Evolutionary conservation across 2,888 invertebrate genomes (phyloP).

Genomic region (Dryococelus australis): DNA sequence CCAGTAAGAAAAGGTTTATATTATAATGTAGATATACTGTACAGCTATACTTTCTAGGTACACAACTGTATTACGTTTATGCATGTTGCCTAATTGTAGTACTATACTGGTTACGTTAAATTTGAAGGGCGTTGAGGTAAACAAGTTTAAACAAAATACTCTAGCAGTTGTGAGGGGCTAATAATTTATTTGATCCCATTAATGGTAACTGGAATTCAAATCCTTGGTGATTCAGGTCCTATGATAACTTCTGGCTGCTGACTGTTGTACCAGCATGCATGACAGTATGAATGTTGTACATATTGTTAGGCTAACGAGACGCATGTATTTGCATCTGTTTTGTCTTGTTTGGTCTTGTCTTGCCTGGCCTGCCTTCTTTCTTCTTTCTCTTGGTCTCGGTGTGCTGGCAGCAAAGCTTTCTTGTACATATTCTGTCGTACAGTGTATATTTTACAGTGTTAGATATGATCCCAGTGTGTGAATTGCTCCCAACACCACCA

Average conservation of each 20-base stretch:
- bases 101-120: no score
- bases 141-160: no score
- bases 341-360: no score
- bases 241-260: no score
- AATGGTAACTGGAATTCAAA: no score
- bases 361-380: neutral
- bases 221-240: no score
- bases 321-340: neutral
- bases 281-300: neutral
- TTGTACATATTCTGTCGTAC: neutral
- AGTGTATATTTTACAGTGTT: neutral
- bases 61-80: no score
- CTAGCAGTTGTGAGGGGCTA: no score
- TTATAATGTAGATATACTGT: neutral
- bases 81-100: no score
- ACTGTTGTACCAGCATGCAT: neutral
- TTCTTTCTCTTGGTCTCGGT: neutral
- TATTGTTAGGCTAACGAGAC: neutral
- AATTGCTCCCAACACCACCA: slow-evolving; percentile 1
- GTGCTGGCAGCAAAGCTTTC: neutral
- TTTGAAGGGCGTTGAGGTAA: no score
- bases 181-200: no score
- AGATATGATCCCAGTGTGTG: neutral
- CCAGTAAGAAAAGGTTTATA: neutral
- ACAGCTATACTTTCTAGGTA: no score